phyloP scores from a whole-genome alignment of 1,140 invertebrate species.

The Listronotus oregonensis region DNA sequence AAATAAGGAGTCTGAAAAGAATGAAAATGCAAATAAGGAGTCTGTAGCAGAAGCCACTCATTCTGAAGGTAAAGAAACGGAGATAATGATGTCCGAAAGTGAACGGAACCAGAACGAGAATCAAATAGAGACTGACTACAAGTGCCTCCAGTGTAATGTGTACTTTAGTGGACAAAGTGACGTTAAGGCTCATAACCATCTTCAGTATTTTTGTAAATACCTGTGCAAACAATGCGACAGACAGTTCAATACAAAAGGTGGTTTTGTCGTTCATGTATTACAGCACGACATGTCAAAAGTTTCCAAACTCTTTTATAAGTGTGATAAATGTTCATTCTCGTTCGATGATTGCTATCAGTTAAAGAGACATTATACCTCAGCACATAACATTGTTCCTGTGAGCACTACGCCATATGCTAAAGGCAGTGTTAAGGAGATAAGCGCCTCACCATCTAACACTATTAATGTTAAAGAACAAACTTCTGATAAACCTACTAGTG shows the following conservation, averaged over 20 bases:
- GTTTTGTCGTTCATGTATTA: conserved; percentile 36
- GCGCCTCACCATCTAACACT: not conserved
- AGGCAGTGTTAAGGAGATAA: not conserved
- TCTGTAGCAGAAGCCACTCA: too few species aligned
- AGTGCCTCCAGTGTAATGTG: conserved; percentile 24
- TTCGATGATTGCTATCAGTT: conserved; percentile 34
- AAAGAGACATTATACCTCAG: conserved; percentile 25
- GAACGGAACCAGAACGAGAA: too few species aligned
- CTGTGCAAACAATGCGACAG: conserved; percentile 29
- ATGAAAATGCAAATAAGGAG: too few species aligned
- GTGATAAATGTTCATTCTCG: conserved; percentile 12
- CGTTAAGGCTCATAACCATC: conserved; percentile 27
- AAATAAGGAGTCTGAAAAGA: too few species aligned
- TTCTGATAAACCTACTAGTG: not conserved
- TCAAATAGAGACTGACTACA: conserved; percentile 7
- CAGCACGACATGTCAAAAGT: conserved; percentile 24
- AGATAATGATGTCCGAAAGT: too few species aligned
- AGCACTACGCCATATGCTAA: not conserved
- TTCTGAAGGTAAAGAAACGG: too few species aligned
- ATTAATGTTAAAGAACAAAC: not conserved
- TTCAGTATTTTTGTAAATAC: conserved; percentile 29
- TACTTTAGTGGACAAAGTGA: conserved; percentile 21
- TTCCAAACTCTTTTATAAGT: conserved; percentile 18
- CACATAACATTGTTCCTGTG: conserved; percentile 2
- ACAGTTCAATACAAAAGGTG: conserved; percentile 32